Conservation (phyloP, 2,888 invertebrate species). For the Tiphia femorata region DNA sequence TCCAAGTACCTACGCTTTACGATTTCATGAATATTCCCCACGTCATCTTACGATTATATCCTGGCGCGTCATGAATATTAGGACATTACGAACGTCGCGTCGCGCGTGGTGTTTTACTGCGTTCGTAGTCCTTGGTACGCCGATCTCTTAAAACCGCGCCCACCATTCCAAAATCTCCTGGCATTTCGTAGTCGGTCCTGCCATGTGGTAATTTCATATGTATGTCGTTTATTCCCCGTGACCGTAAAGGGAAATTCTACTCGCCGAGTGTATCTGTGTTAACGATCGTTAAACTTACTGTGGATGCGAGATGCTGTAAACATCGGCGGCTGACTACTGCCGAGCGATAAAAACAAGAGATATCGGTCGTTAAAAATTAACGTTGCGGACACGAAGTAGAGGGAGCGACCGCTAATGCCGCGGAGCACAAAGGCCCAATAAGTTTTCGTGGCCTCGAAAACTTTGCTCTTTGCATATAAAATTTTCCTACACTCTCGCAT, state of each 20-base stretch:
- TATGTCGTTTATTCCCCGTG: conserved; percentile 34
- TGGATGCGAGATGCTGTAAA: conserved; percentile 29
- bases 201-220: conserved; percentile 24
- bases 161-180: too few relatives aligned
- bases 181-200: conserved; percentile 17
- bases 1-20: too few relatives aligned
- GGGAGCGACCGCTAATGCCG: conserved; percentile 24
- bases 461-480: conserved; percentile 14
- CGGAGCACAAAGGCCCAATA: conserved; percentile 31
- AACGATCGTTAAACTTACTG: conserved; percentile 47
- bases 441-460: conserved; percentile 11
- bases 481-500: too few relatives aligned
- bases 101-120: too few relatives aligned
- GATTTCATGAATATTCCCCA: too few relatives aligned
- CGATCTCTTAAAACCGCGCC: too few relatives aligned
- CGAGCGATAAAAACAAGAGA: conserved; percentile 35
- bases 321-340: conserved; percentile 22
- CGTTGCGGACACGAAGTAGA: conserved; percentile 24
- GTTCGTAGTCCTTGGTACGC: too few relatives aligned
- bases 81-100: too few relatives aligned
- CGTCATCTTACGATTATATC: too few relatives aligned
- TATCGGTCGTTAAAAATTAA: conserved; percentile 45
- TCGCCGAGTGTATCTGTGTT: conserved; percentile 31
- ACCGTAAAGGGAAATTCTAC: conserved; percentile 34
- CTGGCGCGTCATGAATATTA: too few relatives aligned